Base-by-base conservation (phyloP, 2,113 vertebrate species). In the Holacanthus passer region DNA sequence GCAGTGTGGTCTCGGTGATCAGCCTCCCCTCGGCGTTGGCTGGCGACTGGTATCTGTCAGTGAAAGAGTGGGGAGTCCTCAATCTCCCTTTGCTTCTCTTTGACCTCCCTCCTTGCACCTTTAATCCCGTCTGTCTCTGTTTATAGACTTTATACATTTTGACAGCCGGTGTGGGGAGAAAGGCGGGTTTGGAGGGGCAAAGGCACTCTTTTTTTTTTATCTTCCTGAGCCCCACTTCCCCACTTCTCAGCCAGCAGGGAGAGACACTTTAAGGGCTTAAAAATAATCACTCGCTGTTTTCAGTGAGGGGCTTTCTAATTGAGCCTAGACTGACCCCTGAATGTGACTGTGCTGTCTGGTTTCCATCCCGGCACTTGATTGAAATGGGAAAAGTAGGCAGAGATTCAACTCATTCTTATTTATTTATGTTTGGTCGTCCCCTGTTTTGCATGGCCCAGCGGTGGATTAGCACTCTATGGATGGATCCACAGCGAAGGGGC, bases 91-190 rank as follows among this genome's bases (percentile, higher is more conserved):
- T 80, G 70, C 67, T 88, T 73, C 63, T 64, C 47, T 72, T 37
- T 92, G 91, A 92, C 92, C 90, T 91, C 89, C 79, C 78, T 66
- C 75, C 84, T 83, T 76, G 78, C 88, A 89, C 87, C 87, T 93
- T 94, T 94, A 94, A 93, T 92, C 92, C 86, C 12, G 55, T 77
- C 86, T 88, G 86, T 92, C 90, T 92, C 81, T 91, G 85, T 94
- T 90, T 91, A 91, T 89, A 88, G 93, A 94, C 81, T 80, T 85
- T 85, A 85, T 89, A 86, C 84, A 84, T 87, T 92, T 83, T 84
- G 89, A 94, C 91, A 90, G 82, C 66, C 72, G 48, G 78, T 65
- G 20, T 80, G 58, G 35, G 45, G 63, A 73, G 64, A 67, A 59
- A 64, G 73, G 74, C 52, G 3, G 39, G 3, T 50, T 79, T 39